Conservation (phyloP, 2,797 vertebrate species). For the Eulemur mongoz region DNA sequence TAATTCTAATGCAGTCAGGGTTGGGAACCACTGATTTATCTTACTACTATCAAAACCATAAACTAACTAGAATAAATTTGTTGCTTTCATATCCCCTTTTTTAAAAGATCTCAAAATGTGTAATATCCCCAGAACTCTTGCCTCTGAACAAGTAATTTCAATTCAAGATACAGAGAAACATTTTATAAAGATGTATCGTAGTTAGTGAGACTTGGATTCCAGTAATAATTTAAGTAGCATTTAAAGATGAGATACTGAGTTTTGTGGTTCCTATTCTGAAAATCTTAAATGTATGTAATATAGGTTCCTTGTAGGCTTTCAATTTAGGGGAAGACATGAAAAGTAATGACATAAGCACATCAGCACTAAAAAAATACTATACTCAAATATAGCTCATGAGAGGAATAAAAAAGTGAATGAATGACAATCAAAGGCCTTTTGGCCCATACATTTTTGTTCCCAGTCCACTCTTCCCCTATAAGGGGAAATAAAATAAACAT, state of each 20-base stretch:
- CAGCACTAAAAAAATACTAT: slow-evolving; percentile 66
- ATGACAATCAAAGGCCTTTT: slow-evolving; percentile 68
- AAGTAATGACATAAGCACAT: slow-evolving; percentile 69
- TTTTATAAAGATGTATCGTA: slow-evolving; percentile 76
- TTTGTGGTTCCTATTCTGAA: slow-evolving; percentile 70
- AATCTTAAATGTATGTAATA: slow-evolving; percentile 54
- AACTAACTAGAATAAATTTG: slow-evolving; percentile 63
- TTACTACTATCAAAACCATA: slow-evolving; percentile 58
- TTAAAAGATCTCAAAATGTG: slow-evolving; percentile 47
- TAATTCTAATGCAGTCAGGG: slow-evolving; percentile 37
- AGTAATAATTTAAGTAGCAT: slow-evolving; percentile 71
- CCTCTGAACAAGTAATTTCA: slow-evolving; percentile 66
- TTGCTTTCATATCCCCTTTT: slow-evolving; percentile 17
- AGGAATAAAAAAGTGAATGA: slow-evolving; percentile 75
- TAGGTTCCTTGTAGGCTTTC: slow-evolving; percentile 69
- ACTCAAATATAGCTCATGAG: slow-evolving; percentile 66
- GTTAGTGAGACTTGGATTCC: slow-evolving; percentile 66
- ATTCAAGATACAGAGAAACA: slow-evolving; percentile 74
- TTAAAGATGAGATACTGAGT: slow-evolving; percentile 67
- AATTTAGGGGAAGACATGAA: slow-evolving; percentile 72
- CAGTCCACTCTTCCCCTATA: slow-evolving; percentile 81
- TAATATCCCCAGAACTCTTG: slow-evolving; percentile 53
- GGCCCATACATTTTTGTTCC: slow-evolving; percentile 79
- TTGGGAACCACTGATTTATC: slow-evolving; percentile 51
- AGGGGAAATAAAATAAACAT: slow-evolving; percentile 82